Evolutionary conservation across 2,888 invertebrate genomes (phyloP).

Genomic region (Eilema depressum): DNA sequence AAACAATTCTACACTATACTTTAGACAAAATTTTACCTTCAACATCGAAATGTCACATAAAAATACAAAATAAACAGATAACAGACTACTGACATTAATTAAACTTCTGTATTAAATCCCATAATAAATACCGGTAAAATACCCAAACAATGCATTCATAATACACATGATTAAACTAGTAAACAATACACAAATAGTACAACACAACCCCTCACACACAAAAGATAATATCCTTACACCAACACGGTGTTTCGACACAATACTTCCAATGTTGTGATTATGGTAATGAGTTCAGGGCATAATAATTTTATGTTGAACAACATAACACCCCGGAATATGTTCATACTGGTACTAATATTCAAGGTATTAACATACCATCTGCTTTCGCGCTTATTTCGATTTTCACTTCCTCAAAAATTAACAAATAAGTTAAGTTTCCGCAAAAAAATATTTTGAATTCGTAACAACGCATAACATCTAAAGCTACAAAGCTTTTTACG

Average conservation of each 20-base stretch:
- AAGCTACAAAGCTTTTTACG: not conserved
- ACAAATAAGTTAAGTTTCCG: not conserved
- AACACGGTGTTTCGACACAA: slow-evolving; percentile 46
- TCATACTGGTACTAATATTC: slow-evolving; percentile 37
- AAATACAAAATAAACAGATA: not conserved
- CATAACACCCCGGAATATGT: slow-evolving; percentile 30
- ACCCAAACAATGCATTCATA: not conserved
- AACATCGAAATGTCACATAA: too few relatives aligned
- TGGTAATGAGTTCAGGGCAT: slow-evolving; percentile 43
- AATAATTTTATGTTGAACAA: slow-evolving; percentile 48
- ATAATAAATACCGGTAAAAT: not conserved
- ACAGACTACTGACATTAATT: not conserved
- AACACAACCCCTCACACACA: slow-evolving; percentile 15
- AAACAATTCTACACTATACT: not conserved
- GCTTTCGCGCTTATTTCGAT: not conserved
- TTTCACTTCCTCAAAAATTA: not conserved
- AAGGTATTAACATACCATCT: slow-evolving; percentile 21
- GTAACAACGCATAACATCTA: not conserved
- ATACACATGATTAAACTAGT: not conserved
- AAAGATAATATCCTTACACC: slow-evolving; percentile 46
- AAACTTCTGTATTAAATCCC: not conserved
- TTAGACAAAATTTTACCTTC: too few relatives aligned
- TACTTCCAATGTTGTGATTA: slow-evolving; percentile 48
- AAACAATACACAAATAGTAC: slow-evolving; percentile 20
- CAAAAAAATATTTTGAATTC: not conserved